Conservation (phyloP, 1,140 invertebrate species). For the Saccostrea echinata region DNA sequence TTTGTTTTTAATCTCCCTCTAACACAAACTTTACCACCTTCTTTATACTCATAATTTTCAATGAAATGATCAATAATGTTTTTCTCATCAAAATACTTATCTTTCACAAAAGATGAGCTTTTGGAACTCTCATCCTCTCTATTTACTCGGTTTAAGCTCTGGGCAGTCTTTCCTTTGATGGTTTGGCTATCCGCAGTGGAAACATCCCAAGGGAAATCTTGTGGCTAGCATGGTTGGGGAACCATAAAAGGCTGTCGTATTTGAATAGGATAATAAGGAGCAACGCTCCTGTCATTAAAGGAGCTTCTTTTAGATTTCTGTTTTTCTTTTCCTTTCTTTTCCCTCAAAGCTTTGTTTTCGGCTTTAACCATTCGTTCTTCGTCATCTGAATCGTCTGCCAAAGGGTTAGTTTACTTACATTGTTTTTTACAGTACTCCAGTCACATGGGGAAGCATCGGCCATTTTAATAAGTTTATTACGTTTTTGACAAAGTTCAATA, state of each 20-base stretch:
- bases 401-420: slow-evolving; percentile 42
- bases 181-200: not conserved
- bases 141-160: not conserved
- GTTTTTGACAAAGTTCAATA: not conserved
- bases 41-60: not conserved
- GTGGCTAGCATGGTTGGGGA: not conserved
- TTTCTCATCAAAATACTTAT: not conserved
- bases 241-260: not conserved
- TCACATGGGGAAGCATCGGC: slow-evolving; percentile 42
- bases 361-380: not conserved
- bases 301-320: too few relatives aligned
- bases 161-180: not conserved
- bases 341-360: not conserved
- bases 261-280: not conserved
- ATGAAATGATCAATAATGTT: not conserved
- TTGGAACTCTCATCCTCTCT: not conserved
- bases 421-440: slow-evolving; percentile 43
- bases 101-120: not conserved
- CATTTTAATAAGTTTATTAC: slow-evolving; percentile 49
- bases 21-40: slow-evolving; percentile 14
- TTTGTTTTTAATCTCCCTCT: slow-evolving; percentile 31
- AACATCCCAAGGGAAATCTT: not conserved
- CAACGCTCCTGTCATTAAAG: not conserved
- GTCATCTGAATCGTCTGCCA: slow-evolving; percentile 50
- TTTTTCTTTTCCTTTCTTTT: not conserved